Conservation (phyloP, 2,888 invertebrate genomes). For the Branchipolynoe longqiensis region DNA sequence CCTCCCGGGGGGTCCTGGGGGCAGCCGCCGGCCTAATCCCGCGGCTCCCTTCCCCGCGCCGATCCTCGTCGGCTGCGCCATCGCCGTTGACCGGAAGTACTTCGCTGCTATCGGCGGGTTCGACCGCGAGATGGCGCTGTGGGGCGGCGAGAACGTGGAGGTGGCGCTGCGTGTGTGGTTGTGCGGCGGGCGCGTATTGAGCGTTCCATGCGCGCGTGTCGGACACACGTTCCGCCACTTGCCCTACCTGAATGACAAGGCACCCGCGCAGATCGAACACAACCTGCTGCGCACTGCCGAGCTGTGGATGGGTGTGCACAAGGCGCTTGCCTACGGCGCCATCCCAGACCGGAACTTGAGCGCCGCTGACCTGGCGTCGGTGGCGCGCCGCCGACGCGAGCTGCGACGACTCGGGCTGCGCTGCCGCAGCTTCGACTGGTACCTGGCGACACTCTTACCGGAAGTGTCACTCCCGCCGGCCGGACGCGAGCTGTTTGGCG, state of each 20-base stretch:
- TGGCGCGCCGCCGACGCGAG: not conserved
- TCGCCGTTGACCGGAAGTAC: constrained; percentile 62
- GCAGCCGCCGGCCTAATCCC: constrained; percentile 43
- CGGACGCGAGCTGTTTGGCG: constrained; percentile 69
- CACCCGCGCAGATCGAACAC: constrained; percentile 60
- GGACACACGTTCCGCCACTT: constrained; percentile 67
- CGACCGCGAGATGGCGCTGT: constrained; percentile 66
- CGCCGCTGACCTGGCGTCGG: not conserved
- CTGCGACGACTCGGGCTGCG: not conserved
- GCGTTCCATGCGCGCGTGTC: constrained; percentile 67
- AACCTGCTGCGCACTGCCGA: constrained; percentile 66
- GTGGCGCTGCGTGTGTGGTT: constrained; percentile 66
- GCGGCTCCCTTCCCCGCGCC: constrained; percentile 64
- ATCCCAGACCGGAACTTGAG: constrained; percentile 4
- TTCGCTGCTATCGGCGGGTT: constrained; percentile 63
- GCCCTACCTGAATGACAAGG: constrained; percentile 64
- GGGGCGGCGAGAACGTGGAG: constrained; percentile 68
- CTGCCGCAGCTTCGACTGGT: constrained; percentile 90
- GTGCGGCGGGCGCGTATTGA: constrained; percentile 67
- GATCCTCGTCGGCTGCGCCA: constrained; percentile 65
- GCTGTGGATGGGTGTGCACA: constrained; percentile 60
- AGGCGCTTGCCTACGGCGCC: constrained; percentile 38
- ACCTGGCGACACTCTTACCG: constrained; percentile 96
- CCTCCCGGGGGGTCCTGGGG: constrained; percentile 4
- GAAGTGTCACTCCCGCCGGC: constrained; percentile 83